Conservation (phyloP, 2,113 vertebrate genomes). For the Elephantulus edwardii region DNA sequence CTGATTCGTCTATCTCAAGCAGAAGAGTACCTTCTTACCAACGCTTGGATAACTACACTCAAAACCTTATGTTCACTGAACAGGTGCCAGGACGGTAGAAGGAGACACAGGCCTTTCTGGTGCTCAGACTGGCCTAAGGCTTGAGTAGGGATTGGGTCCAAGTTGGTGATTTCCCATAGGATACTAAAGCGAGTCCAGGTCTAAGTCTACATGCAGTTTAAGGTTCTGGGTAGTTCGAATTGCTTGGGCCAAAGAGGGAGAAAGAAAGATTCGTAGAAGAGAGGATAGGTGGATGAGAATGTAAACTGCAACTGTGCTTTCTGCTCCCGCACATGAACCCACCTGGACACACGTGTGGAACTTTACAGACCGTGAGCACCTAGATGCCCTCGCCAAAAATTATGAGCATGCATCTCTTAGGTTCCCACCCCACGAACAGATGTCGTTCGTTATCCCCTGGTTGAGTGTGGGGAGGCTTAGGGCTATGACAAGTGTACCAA, state of each 20-base stretch:
- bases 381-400: not conserved
- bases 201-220: not conserved
- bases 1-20: not conserved
- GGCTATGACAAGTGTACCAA: not conserved
- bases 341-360: not conserved
- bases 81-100: not conserved
- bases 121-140: not conserved
- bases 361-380: conserved; percentile 16
- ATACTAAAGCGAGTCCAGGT: not conserved
- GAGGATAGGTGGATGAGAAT: not conserved
- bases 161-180: not conserved
- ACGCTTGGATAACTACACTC: not conserved
- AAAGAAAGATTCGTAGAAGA: not conserved
- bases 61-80: not conserved
- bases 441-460: not conserved
- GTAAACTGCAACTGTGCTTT: conserved; percentile 1
- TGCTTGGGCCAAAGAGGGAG: not conserved
- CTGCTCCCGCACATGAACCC: not conserved
- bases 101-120: not conserved
- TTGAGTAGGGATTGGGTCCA: not conserved
- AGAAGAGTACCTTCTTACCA: not conserved
- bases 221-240: not conserved
- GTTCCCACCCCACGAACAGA: not conserved
- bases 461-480: not conserved
- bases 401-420: conserved; percentile 17